Conservation (phyloP, 2,797 vertebrate genomes). For the Xerus rutilus region DNA sequence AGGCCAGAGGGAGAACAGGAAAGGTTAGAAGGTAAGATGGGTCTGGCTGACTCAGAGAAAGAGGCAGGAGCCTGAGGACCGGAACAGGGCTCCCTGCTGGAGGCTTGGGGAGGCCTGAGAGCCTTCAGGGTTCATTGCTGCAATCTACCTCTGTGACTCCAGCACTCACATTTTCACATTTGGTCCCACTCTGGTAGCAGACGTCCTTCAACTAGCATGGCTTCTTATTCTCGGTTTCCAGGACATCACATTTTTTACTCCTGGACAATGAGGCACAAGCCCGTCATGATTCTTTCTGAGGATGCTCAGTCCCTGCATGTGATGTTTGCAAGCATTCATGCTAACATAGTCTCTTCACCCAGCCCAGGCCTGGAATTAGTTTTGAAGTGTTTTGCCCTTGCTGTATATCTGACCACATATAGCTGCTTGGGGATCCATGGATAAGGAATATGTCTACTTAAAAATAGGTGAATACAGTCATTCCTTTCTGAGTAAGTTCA, state of each 20-base stretch:
- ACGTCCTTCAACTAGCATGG: not conserved
- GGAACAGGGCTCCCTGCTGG: not conserved
- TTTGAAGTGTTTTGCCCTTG: not conserved
- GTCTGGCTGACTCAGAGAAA: not conserved
- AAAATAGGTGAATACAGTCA: not conserved
- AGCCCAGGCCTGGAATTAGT: not conserved
- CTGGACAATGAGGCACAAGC: not conserved
- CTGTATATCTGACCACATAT: not conserved
- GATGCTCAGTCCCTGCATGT: not conserved
- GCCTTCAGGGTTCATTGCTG: not conserved
- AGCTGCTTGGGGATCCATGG: not conserved
- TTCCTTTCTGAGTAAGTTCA: slow-evolving; percentile 45
- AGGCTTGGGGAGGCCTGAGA: too few relatives aligned
- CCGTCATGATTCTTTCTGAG: not conserved
- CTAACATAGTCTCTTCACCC: not conserved
- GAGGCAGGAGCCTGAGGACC: not conserved
- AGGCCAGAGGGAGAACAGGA: not conserved
- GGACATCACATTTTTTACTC: not conserved
- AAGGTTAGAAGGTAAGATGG: not conserved
- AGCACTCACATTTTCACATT: not conserved
- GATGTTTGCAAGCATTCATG: not conserved
- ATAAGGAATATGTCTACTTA: not conserved
- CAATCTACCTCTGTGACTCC: not conserved
- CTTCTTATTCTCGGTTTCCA: not conserved
- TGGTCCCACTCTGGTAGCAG: not conserved